These are phyloP conservation scores for Condylostylus longicornis DNA, from an alignment of 1,140 invertebrate species.

Conservation along the genomic window DNA sequence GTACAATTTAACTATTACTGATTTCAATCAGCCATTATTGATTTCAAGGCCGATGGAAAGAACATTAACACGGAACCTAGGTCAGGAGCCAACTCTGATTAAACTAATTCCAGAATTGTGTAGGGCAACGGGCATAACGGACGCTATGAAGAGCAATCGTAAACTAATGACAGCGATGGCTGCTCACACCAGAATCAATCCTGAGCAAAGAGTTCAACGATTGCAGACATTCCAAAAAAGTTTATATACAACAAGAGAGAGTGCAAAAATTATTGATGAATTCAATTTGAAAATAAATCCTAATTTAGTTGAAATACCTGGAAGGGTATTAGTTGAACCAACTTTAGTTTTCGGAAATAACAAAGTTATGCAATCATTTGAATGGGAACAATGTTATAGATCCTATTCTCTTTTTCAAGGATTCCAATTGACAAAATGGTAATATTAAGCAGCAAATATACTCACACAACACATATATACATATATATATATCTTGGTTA, in stretches of 20 bases:
- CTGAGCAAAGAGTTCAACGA: slow-evolving; percentile 43
- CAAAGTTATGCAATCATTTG: no score
- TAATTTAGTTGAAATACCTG: slow-evolving; percentile 42
- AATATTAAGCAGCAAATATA: no score
- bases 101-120: slow-evolving; percentile 60
- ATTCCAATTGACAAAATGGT: no score
- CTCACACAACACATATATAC: no score
- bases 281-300: slow-evolving; percentile 47
- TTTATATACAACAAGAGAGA: slow-evolving; percentile 33
- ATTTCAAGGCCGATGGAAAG: slow-evolving; percentile 43
- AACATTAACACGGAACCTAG: slow-evolving; percentile 45
- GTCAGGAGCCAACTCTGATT: slow-evolving; percentile 41
- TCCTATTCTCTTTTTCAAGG: no score
- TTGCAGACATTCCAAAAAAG: slow-evolving; percentile 43
- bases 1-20: slow-evolving; percentile 43
- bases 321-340: slow-evolving; percentile 39
- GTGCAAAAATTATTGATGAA: slow-evolving; percentile 37
- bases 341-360: slow-evolving; percentile 13
- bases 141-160: slow-evolving; percentile 41
- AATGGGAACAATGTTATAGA: no score
- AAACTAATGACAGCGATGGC: slow-evolving; percentile 47
- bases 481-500: no score
- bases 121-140: slow-evolving; percentile 47
- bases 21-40: slow-evolving; percentile 46
- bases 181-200: slow-evolving; percentile 45